Conservation (phyloP, 2,888 invertebrate genomes). For the Ctena decussata region DNA sequence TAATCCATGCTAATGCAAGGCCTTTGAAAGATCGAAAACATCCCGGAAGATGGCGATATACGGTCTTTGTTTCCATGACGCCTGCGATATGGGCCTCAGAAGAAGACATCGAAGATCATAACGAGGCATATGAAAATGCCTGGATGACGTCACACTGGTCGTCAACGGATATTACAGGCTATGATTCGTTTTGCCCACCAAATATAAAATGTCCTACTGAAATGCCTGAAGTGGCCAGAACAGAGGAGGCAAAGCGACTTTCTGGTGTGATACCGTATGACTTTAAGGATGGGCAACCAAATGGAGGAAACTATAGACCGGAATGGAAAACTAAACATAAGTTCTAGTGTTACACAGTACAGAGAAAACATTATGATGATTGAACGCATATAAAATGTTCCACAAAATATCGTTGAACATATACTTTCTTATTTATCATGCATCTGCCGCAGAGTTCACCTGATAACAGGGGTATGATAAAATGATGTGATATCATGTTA, state of each 20-base stretch:
- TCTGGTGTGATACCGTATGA: slow-evolving; percentile 69
- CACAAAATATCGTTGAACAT: too few species aligned
- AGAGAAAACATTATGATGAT: too few species aligned
- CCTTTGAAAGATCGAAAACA: slow-evolving; percentile 68
- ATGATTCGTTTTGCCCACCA: neutral
- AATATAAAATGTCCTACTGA: slow-evolving; percentile 28
- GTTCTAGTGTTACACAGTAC: too few species aligned
- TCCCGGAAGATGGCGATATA: slow-evolving; percentile 78
- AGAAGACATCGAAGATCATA: slow-evolving; percentile 70
- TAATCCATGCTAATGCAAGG: slow-evolving; percentile 81
- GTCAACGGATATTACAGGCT: slow-evolving; percentile 64
- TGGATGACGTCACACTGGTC: slow-evolving; percentile 79
- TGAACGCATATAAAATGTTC: too few species aligned
- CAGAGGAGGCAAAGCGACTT: slow-evolving; percentile 66
- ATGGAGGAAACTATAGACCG: slow-evolving; percentile 66
- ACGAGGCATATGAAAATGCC: slow-evolving; percentile 69
- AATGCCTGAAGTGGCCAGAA: slow-evolving; percentile 67
- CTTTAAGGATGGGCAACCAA: slow-evolving; percentile 69
- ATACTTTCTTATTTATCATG: too few species aligned
- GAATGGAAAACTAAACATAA: slow-evolving; percentile 43
- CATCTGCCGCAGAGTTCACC: too few species aligned
- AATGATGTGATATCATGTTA: too few species aligned
- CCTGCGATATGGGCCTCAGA: slow-evolving; percentile 79
- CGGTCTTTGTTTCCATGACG: slow-evolving; percentile 79
- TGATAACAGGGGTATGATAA: too few species aligned